Conservation (phyloP, 2,797 vertebrate species). For the Sebastes trivittatus region DNA sequence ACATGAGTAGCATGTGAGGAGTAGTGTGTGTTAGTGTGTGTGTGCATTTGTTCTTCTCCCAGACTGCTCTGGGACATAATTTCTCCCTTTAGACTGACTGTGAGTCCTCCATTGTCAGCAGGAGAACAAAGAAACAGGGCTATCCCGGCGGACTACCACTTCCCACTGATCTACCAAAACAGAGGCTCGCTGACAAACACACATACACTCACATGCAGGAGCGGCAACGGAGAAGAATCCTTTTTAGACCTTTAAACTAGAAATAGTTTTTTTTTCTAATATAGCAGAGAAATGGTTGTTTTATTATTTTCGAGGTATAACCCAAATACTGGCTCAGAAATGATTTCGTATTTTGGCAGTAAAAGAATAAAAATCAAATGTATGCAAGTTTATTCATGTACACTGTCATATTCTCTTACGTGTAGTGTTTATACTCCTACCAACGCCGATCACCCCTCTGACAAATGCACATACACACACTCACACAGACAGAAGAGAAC, state of each 20-base stretch:
- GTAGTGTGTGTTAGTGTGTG: constrained; percentile 39
- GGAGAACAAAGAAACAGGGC: constrained; percentile 78
- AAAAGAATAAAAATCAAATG: neutral
- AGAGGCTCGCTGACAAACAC: constrained; percentile 55
- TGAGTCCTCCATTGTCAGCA: constrained; percentile 76
- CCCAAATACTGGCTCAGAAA: neutral
- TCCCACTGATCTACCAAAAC: constrained; percentile 77
- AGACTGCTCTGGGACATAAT: constrained; percentile 76
- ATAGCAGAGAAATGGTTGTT: neutral
- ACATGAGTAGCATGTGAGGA: constrained; percentile 78
- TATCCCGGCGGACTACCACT: constrained; percentile 65
- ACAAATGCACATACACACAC: constrained; percentile 4
- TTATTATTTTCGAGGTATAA: neutral
- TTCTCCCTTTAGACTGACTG: constrained; percentile 71
- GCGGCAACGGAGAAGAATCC: constrained; percentile 17
- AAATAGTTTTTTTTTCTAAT: neutral
- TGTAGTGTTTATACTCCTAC: neutral
- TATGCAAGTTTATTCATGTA: constrained; percentile 1
- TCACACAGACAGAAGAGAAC: constrained; percentile 5
- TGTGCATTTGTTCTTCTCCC: constrained; percentile 60
- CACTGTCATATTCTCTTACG: neutral
- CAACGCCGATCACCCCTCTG: neutral
- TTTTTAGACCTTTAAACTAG: neutral
- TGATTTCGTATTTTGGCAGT: neutral
- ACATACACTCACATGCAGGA: constrained; percentile 15